Evolutionary conservation across 2,888 invertebrate species (phyloP).

Genomic region (Hydrotaea diabolus): DNA sequence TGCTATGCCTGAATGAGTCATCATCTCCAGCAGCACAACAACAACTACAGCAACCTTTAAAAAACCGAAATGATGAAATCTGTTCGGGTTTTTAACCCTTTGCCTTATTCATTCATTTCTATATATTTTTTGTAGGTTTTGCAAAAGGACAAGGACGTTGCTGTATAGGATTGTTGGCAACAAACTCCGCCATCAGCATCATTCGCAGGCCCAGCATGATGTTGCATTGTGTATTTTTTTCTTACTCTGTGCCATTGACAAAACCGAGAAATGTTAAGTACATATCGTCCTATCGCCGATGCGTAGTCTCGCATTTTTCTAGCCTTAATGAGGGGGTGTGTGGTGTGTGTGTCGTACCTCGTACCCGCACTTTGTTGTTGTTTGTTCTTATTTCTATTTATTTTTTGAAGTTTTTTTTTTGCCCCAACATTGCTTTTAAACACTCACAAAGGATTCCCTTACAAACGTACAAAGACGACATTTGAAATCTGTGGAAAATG

Average conservation of each 20-base stretch:
- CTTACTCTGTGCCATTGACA: neutral
- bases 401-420: neutral
- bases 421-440: too few species aligned
- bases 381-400: constrained; percentile 14
- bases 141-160: constrained; percentile 64
- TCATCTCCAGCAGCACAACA: neutral
- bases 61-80: constrained; percentile 26
- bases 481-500: constrained; percentile 23
- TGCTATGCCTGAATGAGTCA: constrained; percentile 29
- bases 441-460: constrained; percentile 19
- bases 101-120: neutral
- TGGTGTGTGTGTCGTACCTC: neutral
- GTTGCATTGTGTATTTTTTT: neutral
- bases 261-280: neutral
- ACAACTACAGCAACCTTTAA: neutral
- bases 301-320: constrained; percentile 50
- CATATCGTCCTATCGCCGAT: constrained; percentile 28
- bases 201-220: neutral
- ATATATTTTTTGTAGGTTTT: neutral
- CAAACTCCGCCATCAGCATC: neutral
- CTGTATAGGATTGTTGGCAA: constrained; percentile 26
- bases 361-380: neutral
- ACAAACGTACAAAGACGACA: neutral
- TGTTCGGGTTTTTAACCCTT: constrained; percentile 23
- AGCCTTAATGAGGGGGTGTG: neutral